A percentile compares a stretch with the other conserved stretches of the same genome.
phyloP scores from a whole-genome alignment of 2,888 invertebrate genomes.

The Palloptera scutellata region DNA sequence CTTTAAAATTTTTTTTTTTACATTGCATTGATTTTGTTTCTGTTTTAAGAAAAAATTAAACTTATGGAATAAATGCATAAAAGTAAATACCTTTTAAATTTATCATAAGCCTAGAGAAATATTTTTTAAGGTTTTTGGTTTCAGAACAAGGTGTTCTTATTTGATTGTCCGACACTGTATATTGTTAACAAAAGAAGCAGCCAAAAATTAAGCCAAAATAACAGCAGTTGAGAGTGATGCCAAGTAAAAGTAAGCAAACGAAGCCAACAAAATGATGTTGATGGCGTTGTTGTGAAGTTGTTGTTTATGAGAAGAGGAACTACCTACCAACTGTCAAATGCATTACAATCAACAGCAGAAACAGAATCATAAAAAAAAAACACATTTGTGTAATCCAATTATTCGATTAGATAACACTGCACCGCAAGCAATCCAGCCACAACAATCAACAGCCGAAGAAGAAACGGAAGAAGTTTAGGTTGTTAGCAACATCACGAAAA shows the following conservation, averaged over 20 bases:
- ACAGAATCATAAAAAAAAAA: slow-evolving; percentile 21
- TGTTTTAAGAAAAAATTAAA: no score
- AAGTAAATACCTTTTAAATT: no score
- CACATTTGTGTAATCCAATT: slow-evolving; percentile 45
- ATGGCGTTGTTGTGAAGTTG: slow-evolving; percentile 18
- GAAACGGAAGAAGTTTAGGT: neutral
- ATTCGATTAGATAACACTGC: slow-evolving; percentile 56
- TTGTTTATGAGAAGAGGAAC: neutral
- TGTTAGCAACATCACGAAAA: neutral
- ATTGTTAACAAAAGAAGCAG: no score
- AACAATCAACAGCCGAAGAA: slow-evolving; percentile 16
- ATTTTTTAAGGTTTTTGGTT: no score
- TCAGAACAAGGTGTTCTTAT: no score
- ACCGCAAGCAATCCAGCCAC: neutral
- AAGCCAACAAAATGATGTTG: slow-evolving; percentile 42
- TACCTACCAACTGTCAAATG: slow-evolving; percentile 13
- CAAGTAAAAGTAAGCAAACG: slow-evolving; percentile 29
- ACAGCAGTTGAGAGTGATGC: no score
- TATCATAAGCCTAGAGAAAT: no score
- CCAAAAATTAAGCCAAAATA: no score
- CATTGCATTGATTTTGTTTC: no score
- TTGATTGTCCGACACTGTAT: no score
- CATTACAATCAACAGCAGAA: slow-evolving; percentile 20
- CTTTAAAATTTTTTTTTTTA: no score
- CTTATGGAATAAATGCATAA: no score